Evolutionary conservation across 2,113 vertebrate species (phyloP), one percentile per base, ranked within the genome.

Genomic region (Zingel zingel): DNA sequence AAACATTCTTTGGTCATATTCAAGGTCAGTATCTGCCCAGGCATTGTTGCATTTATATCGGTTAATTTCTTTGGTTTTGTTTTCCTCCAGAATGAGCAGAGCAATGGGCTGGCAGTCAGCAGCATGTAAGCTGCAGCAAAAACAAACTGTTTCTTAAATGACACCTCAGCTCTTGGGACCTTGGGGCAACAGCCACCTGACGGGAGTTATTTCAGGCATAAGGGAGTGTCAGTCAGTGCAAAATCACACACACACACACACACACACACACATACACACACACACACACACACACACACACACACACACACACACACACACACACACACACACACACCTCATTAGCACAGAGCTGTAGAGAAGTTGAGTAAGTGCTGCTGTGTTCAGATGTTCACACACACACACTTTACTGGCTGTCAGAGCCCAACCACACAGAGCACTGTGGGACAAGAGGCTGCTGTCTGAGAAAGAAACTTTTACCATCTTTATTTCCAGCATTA

Each of bases 181-280:
- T 71, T 39, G 69, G 81, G 87, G 72, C 83, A 90, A 87, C 84
- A 87, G 82, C 76, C 88, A 89, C 90, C 90, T 94, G 88, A 92
- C 33, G 70, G 27, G 73, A 88, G 86, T 91, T 94, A 91, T 93
- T 94, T 92, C 88, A 87, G 90, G 89, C 89, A 74, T 90, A 87
- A 84, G 82, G 74, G 71, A 87, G 74, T 88, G 90, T 91, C 91
- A 92, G 88, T 93, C 87, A 91, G 64, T 12, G 75, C 48, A 79
- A 36, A 79, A 75, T 59, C 69, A 57, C 51, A 78, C 70, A 70
- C 16, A 68, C 14, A 73, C 79, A 82, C 71, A 25, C 62, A 81
- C 83, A 68, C 43, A 81, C 50, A 69, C 86, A 62, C 50, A 58
- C 72, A 59, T 83, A 77, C 68, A 72, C 33, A 19, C 57, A 12